Conservation (phyloP, 2,888 invertebrate genomes). For the Apamea sordens region DNA sequence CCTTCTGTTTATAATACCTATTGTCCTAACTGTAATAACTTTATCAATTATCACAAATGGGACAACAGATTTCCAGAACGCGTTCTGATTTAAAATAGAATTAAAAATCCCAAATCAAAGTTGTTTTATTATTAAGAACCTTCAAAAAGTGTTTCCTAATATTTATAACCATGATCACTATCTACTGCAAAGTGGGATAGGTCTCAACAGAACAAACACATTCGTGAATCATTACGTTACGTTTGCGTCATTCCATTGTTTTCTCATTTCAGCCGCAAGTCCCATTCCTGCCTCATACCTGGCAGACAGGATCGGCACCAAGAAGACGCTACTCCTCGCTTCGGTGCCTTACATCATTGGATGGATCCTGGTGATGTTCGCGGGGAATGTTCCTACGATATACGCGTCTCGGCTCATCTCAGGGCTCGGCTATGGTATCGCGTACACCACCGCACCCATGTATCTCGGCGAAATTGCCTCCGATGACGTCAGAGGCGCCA, state of each 20-base stretch:
- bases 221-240: constrained; percentile 4
- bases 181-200: constrained; percentile 3
- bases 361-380: constrained; percentile 92
- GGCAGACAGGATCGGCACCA: constrained; percentile 92
- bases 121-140: background rate
- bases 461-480: constrained; percentile 91
- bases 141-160: background rate
- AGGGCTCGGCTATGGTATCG: constrained; percentile 91
- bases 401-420: constrained; percentile 91
- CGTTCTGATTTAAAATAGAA: background rate
- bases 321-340: constrained; percentile 91
- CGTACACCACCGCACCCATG: constrained; percentile 91
- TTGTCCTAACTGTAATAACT: no score
- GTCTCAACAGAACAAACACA: constrained; percentile 29
- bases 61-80: background rate
- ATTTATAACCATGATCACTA: background rate
- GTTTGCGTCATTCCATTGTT: constrained; percentile 39
- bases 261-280: constrained; percentile 88
- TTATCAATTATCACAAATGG: no score
- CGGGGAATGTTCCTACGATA: constrained; percentile 89
- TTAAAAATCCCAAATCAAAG: background rate
- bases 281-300: constrained; percentile 91
- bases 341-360: constrained; percentile 91
- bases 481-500: constrained; percentile 90
- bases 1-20: background rate